These are phyloP conservation scores for Lycocerus yunnanus DNA, from an alignment of 2,888 invertebrate genomes.

Conservation along the genomic window DNA sequence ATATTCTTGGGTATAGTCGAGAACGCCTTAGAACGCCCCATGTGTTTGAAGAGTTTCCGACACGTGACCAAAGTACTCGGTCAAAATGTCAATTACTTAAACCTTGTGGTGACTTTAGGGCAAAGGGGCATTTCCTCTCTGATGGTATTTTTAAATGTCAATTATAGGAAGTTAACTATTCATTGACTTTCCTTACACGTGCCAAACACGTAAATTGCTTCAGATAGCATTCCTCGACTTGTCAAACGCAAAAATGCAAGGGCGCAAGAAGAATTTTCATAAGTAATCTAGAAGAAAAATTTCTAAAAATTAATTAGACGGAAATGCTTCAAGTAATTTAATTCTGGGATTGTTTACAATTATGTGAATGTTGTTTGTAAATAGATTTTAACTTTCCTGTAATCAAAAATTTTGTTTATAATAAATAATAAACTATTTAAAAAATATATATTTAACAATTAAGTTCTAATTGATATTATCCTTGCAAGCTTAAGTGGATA, in stretches of 20 bases:
- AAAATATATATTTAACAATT: too few relatives aligned
- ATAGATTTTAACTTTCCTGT: background rate
- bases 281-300: background rate
- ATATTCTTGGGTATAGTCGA: conserved; percentile 10
- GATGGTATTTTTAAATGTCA: background rate
- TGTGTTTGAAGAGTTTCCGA: conserved; percentile 20
- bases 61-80: conserved; percentile 29
- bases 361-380: background rate
- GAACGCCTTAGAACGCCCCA: conserved; percentile 20
- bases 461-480: too few relatives aligned
- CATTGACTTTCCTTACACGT: conserved; percentile 19
- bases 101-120: background rate
- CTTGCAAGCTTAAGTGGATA: background rate
- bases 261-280: background rate
- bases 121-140: conserved; percentile 14
- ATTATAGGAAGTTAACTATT: conserved; percentile 13
- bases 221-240: conserved; percentile 25
- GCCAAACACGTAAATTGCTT: conserved; percentile 25
- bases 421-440: background rate
- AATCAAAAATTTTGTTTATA: background rate
- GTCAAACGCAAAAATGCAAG: background rate
- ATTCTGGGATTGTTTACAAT: background rate
- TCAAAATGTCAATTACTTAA: conserved; percentile 32
- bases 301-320: background rate
- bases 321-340: background rate